Percentiles rank a stretch among this genome's conserved stretches.
These are phyloP conservation scores for Reinhardtius hippoglossoides DNA, from an alignment of 2,113 vertebrate genomes.

Conservation along the genomic window DNA sequence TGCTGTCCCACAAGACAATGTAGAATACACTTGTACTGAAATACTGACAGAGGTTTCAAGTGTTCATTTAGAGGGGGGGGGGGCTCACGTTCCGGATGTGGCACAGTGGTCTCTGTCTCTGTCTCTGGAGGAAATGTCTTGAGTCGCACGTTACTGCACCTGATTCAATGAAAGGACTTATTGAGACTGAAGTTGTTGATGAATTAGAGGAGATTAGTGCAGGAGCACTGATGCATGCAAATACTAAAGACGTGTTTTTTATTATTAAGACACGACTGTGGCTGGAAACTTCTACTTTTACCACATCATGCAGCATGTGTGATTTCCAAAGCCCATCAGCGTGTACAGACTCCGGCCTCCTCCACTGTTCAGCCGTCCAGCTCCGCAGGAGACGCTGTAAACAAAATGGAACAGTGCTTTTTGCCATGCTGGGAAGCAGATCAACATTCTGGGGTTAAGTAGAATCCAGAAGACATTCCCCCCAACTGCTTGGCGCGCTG, in stretches of 20 bases:
- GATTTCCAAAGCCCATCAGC: conserved; percentile 39
- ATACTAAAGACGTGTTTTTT: conserved; percentile 11
- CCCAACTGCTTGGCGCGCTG: conserved; percentile 45
- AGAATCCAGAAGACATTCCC: conserved; percentile 56
- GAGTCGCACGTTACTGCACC: not conserved
- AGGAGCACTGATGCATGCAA: conserved; percentile 2
- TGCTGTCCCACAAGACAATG: conserved; percentile 8
- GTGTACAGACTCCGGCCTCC: not conserved
- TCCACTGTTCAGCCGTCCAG: conserved; percentile 25
- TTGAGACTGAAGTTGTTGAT: conserved; percentile 19
- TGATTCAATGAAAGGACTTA: conserved; percentile 4
- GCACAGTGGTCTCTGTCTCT: not conserved
- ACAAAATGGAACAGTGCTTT: conserved; percentile 37
- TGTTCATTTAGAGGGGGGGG: not conserved
- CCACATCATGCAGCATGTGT: conserved; percentile 10
- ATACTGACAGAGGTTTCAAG: not conserved
- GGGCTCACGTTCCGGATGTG: not conserved
- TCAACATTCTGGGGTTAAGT: conserved; percentile 45
- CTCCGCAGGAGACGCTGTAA: conserved; percentile 37
- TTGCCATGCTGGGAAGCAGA: conserved; percentile 23
- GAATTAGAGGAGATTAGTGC: conserved; percentile 22
- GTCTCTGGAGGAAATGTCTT: not conserved
- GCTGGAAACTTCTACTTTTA: conserved; percentile 18
- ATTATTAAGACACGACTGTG: conserved; percentile 5
- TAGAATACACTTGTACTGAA: conserved; percentile 11